phyloP scores from a whole-genome alignment of 2,113 vertebrate genomes.

The Bubo scandiacus region DNA sequence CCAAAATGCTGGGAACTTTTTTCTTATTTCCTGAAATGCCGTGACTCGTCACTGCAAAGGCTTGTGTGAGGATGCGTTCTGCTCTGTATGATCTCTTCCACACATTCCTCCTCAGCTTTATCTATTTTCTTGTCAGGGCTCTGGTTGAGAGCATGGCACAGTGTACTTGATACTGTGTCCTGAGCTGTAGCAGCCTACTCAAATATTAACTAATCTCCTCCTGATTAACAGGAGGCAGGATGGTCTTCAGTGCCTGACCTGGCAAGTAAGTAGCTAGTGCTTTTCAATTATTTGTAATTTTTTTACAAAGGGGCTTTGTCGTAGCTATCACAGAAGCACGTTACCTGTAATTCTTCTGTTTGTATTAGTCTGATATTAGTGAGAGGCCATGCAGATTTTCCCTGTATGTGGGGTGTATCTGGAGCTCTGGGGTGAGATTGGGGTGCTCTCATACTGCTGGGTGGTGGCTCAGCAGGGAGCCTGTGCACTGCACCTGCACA shows the following conservation, averaged over 20 bases:
- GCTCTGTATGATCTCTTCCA: neutral
- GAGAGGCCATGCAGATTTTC: too few species aligned
- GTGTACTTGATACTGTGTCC: neutral
- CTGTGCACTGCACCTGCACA: accelerated
- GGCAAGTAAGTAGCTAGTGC: neutral
- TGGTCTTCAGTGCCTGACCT: neutral
- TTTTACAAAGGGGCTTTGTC: neutral
- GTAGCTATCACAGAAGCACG: neutral
- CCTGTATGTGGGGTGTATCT: neutral
- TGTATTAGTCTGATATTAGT: too few species aligned
- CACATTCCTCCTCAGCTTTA: neutral
- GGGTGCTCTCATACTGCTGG: neutral
- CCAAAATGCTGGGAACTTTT: neutral
- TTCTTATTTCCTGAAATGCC: neutral
- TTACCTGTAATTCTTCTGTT: neutral
- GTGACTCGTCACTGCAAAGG: neutral
- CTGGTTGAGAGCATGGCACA: neutral
- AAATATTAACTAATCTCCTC: neutral
- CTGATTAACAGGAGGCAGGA: neutral
- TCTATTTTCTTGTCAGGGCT: neutral
- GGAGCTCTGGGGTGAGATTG: neutral
- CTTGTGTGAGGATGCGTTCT: neutral
- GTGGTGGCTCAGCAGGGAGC: neutral
- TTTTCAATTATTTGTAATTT: neutral
- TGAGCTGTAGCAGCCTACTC: neutral